phyloP scores from a whole-genome alignment of 64 coral and sea anemone species.

The Exaiptasia diaphana region DNA sequence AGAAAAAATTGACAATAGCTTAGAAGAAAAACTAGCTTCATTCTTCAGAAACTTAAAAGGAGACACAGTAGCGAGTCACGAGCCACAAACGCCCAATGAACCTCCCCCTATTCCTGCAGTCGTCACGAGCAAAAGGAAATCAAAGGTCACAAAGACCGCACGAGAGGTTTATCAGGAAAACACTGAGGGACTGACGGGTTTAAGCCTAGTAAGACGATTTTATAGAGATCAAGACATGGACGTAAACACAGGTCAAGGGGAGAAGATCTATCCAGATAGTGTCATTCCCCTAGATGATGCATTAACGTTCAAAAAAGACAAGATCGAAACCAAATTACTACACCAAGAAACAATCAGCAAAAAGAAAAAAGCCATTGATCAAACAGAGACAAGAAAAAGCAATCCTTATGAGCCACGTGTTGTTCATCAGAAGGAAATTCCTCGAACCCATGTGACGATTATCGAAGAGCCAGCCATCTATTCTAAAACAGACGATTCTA shows the following conservation, averaged over 20 bases:
- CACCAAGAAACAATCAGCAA: neutral
- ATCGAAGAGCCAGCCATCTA: slow-evolving; percentile 82
- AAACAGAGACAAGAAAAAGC: neutral
- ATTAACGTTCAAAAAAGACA: slow-evolving; percentile 52
- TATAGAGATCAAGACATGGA: slow-evolving; percentile 80
- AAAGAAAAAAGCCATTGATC: neutral
- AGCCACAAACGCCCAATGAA: neutral
- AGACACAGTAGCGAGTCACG: neutral
- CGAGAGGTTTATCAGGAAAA: neutral
- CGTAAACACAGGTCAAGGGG: neutral
- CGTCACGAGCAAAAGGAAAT: neutral
- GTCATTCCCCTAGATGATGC: neutral
- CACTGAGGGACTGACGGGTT: neutral
- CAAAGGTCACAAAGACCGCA: neutral
- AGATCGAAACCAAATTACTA: slow-evolving; percentile 9
- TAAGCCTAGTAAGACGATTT: slow-evolving; percentile 69
- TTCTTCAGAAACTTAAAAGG: neutral
- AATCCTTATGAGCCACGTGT: slow-evolving; percentile 37
- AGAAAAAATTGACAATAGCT: neutral
- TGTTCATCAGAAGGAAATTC: slow-evolving; percentile 61
- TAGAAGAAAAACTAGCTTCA: neutral
- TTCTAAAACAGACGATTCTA: slow-evolving; percentile 50
- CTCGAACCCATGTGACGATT: slow-evolving; percentile 30
- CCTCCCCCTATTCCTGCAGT: neutral
- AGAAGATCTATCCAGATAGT: neutral